These are phyloP conservation scores for Laspeyria flexula DNA, from an alignment of 2,888 invertebrate genomes.

Conservation along the genomic window DNA sequence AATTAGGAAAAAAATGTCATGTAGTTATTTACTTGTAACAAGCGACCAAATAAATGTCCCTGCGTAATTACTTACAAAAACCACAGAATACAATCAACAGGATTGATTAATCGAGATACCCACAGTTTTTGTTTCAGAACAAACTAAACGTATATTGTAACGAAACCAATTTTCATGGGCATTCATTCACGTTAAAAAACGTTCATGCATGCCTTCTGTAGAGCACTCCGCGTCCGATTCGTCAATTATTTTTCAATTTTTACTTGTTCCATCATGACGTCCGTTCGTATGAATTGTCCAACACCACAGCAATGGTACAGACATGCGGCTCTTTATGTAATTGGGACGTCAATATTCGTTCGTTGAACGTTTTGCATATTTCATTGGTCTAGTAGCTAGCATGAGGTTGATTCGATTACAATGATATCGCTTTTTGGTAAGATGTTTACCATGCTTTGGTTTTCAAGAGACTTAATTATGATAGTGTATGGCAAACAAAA, in stretches of 20 bases:
- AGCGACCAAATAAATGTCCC: too few relatives aligned
- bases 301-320: conserved; percentile 36
- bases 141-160: conserved; percentile 33
- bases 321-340: conserved; percentile 59
- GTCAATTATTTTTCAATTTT: conserved; percentile 64
- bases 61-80: too few relatives aligned
- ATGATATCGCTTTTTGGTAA: conserved; percentile 38
- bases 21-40: neutral
- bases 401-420: conserved; percentile 22
- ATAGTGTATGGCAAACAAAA: too few relatives aligned
- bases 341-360: conserved; percentile 70
- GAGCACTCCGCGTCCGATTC: conserved; percentile 49
- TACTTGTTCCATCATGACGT: conserved; percentile 27
- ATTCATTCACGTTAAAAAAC: conserved; percentile 53
- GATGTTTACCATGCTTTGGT: too few relatives aligned
- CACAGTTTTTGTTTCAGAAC: conserved; percentile 21
- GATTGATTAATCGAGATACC: conserved; percentile 34
- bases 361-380: conserved; percentile 64
- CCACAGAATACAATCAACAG: conserved; percentile 2
- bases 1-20: neutral
- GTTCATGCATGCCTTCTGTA: conserved; percentile 48
- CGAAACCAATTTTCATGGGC: conserved; percentile 50
- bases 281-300: conserved; percentile 31
- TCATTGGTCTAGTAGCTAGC: conserved; percentile 46
- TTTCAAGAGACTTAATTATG: too few relatives aligned